Base-by-base conservation (phyloP, 2,797 vertebrate genomes). In the Smutsia temminckii region DNA sequence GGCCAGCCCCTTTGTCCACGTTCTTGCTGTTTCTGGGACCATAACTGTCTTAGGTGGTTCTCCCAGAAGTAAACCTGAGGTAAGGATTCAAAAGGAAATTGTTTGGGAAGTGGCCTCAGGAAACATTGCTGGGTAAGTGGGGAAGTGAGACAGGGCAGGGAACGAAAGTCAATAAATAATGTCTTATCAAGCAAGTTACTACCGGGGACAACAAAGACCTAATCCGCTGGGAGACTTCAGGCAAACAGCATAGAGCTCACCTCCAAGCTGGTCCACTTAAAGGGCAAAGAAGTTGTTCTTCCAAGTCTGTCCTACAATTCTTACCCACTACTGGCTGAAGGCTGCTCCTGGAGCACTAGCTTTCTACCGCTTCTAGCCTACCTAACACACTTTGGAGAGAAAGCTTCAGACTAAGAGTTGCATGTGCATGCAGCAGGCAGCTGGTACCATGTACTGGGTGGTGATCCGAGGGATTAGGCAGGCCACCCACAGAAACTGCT, bases 401-500 rank as follows among this genome's bases (percentile, higher is more conserved):
- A 77, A 87, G 46, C 21, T 37, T 6, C 69, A 42, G 49, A 40
- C 59, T 29, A 2, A 72, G 25, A 84, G 42, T 1, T 34, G 5
- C 32, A 1, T 1, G 8, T 42, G 27, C 32, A 16, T 9, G 3
- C 3, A 34, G 51, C 8, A 12, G 20, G 37, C n/a, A 53, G 17
- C n/a, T 2, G 51, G 69, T 1, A 8, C 79, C 8, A 6, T 0
- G 6, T 14, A 32, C 61, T 13, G 25, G 27, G n/a, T 5, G 11
- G 51, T 6, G 55, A 27, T 12, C 46, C 14, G 13, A 6, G 2
- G 17, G 53, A n/a, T 11, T 13, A 20, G 20, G 53, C 3, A 9
- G 14, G 16, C 25, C 13, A 40, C 18, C 4, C 21, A 37, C 8
- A 29, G 71, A 71, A 74, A 66, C 57, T 13, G n/a, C 46, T 37